Conservation (phyloP, 2,113 vertebrate genomes). For the Bubo bubo region DNA sequence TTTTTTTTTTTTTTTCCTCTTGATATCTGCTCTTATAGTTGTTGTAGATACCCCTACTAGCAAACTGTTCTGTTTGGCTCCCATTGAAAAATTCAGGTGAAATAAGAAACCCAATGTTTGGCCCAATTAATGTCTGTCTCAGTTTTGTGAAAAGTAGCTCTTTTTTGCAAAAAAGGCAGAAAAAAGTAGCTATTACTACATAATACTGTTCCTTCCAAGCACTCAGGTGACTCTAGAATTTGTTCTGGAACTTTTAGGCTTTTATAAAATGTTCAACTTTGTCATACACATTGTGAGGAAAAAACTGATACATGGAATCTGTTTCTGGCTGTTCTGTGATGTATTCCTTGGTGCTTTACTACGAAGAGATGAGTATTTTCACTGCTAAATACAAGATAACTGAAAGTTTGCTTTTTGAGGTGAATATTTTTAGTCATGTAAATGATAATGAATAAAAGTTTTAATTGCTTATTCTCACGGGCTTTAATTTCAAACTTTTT, state of each 20-base stretch:
- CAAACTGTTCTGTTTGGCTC: neutral
- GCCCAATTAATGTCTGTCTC: neutral
- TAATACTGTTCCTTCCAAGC: slow-evolving; percentile 17
- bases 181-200: neutral
- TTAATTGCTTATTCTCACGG: slow-evolving; percentile 21
- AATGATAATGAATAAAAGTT: slow-evolving; percentile 60
- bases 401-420: slow-evolving; percentile 2
- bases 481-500: neutral
- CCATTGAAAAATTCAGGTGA: neutral
- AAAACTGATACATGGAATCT: neutral
- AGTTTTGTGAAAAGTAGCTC: neutral
- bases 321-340: neutral
- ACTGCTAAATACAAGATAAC: slow-evolving; percentile 2
- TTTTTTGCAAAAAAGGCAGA: neutral
- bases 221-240: slow-evolving; percentile 36
- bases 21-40: neutral
- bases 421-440: slow-evolving; percentile 23
- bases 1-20: neutral
- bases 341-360: slow-evolving; percentile 32
- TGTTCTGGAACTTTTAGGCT: neutral
- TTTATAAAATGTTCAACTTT: neutral
- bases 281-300: neutral
- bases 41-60: neutral
- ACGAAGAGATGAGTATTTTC: neutral
- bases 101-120: neutral